phyloP scores from a whole-genome alignment of 1,140 invertebrate genomes.

The Schlechtendalia chinensis region DNA sequence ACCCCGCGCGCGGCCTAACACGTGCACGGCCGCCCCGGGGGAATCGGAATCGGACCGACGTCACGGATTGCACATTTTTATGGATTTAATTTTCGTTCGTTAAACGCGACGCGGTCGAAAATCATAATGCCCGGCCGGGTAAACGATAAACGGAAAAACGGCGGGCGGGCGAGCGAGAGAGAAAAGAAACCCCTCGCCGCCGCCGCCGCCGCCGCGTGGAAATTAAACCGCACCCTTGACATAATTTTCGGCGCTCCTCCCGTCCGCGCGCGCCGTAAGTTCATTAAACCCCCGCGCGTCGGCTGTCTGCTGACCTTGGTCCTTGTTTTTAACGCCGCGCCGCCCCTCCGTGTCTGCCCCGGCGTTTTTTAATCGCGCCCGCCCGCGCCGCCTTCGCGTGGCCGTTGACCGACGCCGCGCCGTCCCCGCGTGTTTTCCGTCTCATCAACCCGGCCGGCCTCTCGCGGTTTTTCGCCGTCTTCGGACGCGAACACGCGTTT shows the following conservation, averaged over 20 bases:
- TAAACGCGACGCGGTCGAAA: no score
- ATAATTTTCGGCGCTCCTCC: constrained; percentile 34
- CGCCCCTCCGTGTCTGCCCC: not conserved
- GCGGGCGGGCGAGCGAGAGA: not conserved
- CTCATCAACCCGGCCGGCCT: no score
- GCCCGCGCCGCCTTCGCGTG: no score
- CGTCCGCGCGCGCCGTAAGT: not conserved
- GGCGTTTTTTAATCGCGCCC: not conserved
- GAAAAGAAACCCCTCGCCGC: constrained; percentile 11
- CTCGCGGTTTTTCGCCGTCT: no score
- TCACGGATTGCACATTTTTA: constrained; percentile 25
- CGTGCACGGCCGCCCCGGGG: not conserved
- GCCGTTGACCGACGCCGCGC: constrained; percentile 27
- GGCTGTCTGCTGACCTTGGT: constrained; percentile 46
- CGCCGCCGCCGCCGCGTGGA: constrained; percentile 6
- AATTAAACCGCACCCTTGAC: constrained; percentile 49
- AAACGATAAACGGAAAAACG: not conserved
- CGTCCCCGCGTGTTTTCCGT: not conserved
- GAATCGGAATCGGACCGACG: constrained; percentile 27
- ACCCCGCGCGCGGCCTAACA: not conserved
- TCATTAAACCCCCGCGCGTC: constrained; percentile 46
- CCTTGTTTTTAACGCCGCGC: constrained; percentile 39
- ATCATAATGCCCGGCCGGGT: not conserved
- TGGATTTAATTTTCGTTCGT: not conserved
- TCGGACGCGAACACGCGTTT: no score